These are phyloP conservation scores for Phaetusa simplex DNA, from an alignment of 2,113 vertebrate species.

Conservation along the genomic window DNA sequence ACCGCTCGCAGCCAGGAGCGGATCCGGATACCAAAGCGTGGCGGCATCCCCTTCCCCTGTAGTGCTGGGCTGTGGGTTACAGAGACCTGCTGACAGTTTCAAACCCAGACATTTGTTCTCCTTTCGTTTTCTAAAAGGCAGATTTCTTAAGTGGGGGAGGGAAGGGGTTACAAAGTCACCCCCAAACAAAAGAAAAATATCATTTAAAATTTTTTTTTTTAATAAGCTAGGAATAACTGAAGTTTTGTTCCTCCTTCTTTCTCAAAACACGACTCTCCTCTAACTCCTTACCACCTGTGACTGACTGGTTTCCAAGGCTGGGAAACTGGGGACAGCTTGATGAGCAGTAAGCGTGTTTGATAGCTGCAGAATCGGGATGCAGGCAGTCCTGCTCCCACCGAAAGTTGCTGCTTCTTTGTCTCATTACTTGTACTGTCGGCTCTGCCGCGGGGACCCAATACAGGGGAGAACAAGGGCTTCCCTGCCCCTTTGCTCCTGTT, in stretches of 20 bases:
- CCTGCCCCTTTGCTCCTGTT: background rate
- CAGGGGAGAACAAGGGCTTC: background rate
- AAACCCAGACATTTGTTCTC: background rate
- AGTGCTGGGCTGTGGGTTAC: background rate
- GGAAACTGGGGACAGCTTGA: background rate
- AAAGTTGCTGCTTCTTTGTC: background rate
- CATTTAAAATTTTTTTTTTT: background rate
- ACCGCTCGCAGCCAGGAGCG: background rate
- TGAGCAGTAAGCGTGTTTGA: background rate
- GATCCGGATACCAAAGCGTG: background rate
- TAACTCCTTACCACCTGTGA: background rate
- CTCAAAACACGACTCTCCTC: background rate
- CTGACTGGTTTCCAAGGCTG: background rate
- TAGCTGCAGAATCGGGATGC: background rate
- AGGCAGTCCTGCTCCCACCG: background rate
- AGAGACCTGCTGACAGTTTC: background rate
- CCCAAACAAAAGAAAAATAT: background rate
- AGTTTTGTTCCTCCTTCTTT: background rate
- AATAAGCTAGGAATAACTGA: background rate
- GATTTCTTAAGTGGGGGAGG: background rate
- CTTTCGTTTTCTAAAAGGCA: slow-evolving; percentile 9
- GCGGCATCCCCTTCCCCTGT: background rate
- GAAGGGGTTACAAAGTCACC: background rate
- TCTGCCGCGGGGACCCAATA: accelerated
- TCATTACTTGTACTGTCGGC: background rate